Conservation (phyloP, 1,140 invertebrate species). For the Drosophila orosa region DNA sequence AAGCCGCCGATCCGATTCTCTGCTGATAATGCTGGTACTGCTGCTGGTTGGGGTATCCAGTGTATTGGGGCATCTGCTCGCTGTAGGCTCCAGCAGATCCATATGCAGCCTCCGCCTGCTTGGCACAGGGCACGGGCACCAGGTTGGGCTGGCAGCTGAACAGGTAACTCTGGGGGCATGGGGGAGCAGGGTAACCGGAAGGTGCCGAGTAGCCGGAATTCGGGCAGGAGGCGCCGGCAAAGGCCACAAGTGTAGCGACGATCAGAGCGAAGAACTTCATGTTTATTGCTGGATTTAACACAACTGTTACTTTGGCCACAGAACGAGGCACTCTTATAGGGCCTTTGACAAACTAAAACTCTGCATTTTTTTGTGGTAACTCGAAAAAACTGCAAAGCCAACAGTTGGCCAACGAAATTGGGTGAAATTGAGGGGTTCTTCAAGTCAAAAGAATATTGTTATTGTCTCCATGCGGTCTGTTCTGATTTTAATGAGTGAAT, state of each 20-base stretch:
- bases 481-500: conserved; percentile 4
- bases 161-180: conserved; percentile 73
- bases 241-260: conserved; percentile 25
- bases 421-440: conserved; percentile 7
- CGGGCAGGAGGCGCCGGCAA: conserved; percentile 36
- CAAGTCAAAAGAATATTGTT: too few species aligned
- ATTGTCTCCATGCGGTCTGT: conserved; percentile 25
- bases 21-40: conserved; percentile 24
- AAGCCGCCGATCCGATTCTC: conserved; percentile 10
- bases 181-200: conserved; percentile 46
- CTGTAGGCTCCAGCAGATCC: conserved; percentile 70
- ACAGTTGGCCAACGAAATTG: conserved; percentile 4
- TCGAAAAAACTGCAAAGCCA: conserved; percentile 23
- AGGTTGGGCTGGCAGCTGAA: conserved; percentile 76
- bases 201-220: conserved; percentile 9
- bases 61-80: conserved; percentile 52
- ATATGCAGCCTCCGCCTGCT: conserved; percentile 41
- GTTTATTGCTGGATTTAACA: conserved; percentile 5
- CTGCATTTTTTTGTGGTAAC: conserved; percentile 18
- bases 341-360: conserved; percentile 9
- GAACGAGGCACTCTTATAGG: conserved; percentile 19
- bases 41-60: conserved; percentile 24
- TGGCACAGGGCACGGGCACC: conserved; percentile 60
- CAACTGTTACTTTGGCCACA: conserved; percentile 9
- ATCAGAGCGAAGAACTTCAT: conserved; percentile 50